Percentiles rank a stretch among this genome's conserved stretches.
Conservation (phyloP, 37 sponge, comb jelly and placozoan species). For the Oopsacas minuta region DNA sequence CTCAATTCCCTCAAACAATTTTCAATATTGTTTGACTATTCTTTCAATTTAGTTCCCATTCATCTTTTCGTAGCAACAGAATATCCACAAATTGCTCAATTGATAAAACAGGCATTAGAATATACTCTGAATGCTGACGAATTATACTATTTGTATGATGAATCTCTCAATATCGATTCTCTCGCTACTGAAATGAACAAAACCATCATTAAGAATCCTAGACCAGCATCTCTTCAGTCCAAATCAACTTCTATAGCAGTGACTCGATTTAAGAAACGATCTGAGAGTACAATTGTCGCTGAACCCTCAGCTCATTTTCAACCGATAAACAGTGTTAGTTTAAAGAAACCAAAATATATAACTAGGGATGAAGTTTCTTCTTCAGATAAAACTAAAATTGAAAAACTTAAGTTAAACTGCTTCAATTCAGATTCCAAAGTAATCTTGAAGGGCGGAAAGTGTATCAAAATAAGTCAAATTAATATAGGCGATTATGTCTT, state of each 20-base stretch:
- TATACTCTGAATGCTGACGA: not conserved
- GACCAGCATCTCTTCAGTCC: not conserved
- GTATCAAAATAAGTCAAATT: not conserved
- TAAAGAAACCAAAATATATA: not conserved
- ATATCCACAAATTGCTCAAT: not conserved
- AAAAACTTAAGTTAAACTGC: not conserved
- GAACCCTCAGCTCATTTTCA: not conserved
- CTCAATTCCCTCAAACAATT: conserved; percentile 5
- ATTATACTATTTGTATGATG: not conserved
- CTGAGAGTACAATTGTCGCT: not conserved
- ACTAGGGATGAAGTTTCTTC: too few species aligned
- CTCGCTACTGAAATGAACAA: not conserved
- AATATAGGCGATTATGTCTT: not conserved
- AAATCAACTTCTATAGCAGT: not conserved
- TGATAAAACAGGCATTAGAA: not conserved
- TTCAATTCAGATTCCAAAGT: not conserved
- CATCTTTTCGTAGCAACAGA: not conserved
- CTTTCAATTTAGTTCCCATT: not conserved
- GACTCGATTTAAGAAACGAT: not conserved
- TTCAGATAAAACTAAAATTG: not conserved
- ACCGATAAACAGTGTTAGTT: not conserved
- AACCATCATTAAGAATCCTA: not conserved
- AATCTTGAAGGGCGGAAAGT: not conserved
- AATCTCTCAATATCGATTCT: not conserved
- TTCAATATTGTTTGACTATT: not conserved